phyloP scores from a whole-genome alignment of 2,113 vertebrate species.

The Naja naja region DNA sequence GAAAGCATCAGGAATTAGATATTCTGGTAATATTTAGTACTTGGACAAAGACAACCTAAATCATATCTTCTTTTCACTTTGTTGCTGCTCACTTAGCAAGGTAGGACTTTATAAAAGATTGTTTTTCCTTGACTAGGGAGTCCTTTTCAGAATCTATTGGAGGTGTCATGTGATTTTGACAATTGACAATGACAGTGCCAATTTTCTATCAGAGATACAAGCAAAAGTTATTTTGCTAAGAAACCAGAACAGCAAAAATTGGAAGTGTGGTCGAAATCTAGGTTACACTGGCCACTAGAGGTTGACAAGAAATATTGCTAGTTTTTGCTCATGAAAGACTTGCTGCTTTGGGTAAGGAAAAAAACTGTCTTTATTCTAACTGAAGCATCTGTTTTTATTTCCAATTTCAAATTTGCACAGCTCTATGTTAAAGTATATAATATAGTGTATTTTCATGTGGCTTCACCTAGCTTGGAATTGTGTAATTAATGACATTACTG shows the following conservation, averaged over 20 bases:
- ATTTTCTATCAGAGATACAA: background rate
- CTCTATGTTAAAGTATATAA: background rate
- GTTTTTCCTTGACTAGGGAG: background rate
- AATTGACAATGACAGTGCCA: background rate
- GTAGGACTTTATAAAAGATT: too few relatives aligned
- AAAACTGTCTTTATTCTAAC: background rate
- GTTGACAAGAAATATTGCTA: slow-evolving; percentile 30
- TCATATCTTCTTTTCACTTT: background rate
- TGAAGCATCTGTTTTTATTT: background rate
- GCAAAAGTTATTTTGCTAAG: background rate
- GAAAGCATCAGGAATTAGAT: background rate
- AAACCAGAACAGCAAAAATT: background rate
- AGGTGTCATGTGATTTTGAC: background rate
- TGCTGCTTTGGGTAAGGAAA: background rate
- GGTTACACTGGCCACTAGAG: slow-evolving; percentile 73
- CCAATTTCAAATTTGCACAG: background rate
- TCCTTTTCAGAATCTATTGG: background rate
- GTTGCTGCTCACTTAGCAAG: background rate
- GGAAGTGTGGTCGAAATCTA: slow-evolving; percentile 6
- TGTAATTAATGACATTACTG: background rate
- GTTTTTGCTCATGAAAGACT: too few relatives aligned
- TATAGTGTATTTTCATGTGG: background rate
- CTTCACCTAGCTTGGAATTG: background rate
- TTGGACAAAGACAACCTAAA: background rate
- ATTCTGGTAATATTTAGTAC: background rate